A percentile compares a stretch with the other conserved stretches of the same genome.
Evolutionary conservation across 2,888 invertebrate genomes (phyloP).

Genomic region (Calameuta filiformis): DNA sequence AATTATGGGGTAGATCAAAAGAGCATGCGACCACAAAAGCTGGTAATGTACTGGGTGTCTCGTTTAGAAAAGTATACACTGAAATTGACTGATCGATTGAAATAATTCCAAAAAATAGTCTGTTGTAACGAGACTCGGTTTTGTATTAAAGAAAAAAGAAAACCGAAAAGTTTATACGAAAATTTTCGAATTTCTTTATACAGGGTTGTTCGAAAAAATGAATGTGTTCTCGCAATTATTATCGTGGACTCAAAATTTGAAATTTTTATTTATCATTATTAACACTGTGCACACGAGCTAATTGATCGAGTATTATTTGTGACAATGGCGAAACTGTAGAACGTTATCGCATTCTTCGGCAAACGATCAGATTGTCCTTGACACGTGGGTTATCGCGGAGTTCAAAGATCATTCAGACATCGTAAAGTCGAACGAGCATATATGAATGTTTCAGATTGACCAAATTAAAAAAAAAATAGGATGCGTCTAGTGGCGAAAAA

Average conservation of each 20-base stretch:
- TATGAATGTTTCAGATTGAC: background rate
- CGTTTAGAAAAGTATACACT: background rate
- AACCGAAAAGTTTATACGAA: background rate
- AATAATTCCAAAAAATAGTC: background rate
- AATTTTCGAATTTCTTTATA: background rate
- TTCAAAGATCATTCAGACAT: background rate
- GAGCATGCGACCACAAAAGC: slow-evolving; percentile 62
- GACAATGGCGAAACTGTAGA: background rate
- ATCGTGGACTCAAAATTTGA: background rate
- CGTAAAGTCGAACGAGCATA: background rate
- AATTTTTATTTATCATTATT: background rate
- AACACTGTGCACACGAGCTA: too few relatives aligned
- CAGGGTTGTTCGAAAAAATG: background rate
- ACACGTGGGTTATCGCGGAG: background rate
- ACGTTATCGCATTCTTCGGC: background rate
- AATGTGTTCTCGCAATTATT: background rate
- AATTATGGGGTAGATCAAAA: slow-evolving; percentile 64
- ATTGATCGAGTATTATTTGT: background rate
- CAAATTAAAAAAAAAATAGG: background rate
- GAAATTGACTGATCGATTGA: background rate
- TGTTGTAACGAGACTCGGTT: background rate
- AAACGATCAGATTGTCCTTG: background rate
- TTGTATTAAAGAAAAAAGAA: background rate
- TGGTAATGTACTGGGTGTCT: slow-evolving; percentile 53
- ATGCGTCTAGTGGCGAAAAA: background rate